Conservation (phyloP, 2,888 invertebrate genomes). For the Chrysolina haemoptera region DNA sequence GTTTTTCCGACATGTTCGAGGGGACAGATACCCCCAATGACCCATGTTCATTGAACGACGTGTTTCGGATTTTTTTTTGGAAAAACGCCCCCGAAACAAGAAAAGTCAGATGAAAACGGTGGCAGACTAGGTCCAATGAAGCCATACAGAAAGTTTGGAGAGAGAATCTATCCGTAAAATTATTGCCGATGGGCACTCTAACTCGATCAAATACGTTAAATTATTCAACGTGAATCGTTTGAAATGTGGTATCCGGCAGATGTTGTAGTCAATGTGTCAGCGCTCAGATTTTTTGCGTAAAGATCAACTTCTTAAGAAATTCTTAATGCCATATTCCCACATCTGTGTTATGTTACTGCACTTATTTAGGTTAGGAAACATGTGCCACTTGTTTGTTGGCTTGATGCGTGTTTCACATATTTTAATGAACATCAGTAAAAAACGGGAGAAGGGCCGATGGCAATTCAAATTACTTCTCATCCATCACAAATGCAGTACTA, state of each 20-base stretch:
- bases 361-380: conserved; percentile 11
- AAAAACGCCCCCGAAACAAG: no score
- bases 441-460: not conserved
- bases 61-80: no score
- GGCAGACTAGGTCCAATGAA: no score
- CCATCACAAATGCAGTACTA: no score
- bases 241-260: conserved; percentile 42
- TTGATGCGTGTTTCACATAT: conserved; percentile 4
- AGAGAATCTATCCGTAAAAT: no score
- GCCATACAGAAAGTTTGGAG: no score
- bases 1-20: no score
- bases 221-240: not conserved
- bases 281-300: conserved; percentile 39
- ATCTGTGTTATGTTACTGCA: conserved; percentile 15
- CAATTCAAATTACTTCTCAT: no score
- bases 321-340: conserved; percentile 6
- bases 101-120: no score
- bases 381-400: conserved; percentile 17
- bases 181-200: no score
- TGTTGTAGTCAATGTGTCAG: conserved; percentile 35
- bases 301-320: conserved; percentile 36
- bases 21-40: no score
- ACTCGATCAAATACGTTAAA: not conserved
- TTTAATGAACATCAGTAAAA: not conserved
- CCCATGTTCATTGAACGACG: no score